Base-by-base conservation (phyloP, 2,113 vertebrate genomes). In the Sclerurus mexicanus region DNA sequence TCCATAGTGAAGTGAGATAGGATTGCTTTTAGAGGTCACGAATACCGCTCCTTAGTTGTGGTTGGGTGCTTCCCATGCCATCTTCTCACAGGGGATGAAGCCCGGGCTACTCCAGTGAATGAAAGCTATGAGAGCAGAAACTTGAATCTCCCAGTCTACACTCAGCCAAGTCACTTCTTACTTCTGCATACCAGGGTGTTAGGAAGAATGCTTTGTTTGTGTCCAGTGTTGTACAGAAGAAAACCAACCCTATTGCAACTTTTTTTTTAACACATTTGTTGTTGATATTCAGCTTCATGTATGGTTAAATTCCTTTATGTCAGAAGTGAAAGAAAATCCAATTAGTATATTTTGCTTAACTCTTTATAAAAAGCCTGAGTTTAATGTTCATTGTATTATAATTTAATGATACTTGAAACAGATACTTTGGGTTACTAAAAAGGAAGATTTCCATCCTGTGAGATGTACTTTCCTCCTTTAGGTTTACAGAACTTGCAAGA, bases 21-120 rank as follows among this genome's bases (percentile, higher is more conserved):
- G 23, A n/a, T 64, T 92, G 66, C 25, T 87, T 59, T 77, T 30
- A 75, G 39, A 75, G 37, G 37, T 74, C 3, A 1, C 37, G 13
- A 78, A 27, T 56, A 6, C 39, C 23, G 16, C 40, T 84, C 10
- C 44, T 75, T 68, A 46, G 11, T 8, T 68, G 74, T 46, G 49
- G 6, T 39, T 50, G 53, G 23, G 14, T 85, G 46, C 37, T 31
- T 58, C 39, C 33, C 1, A 1, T 82, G 39, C n/a, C 3, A 3
- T 50, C 49, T 79, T 85, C 35, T 40, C 4, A 1, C 15, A 25
- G 44, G 19, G 30, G 28, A 8, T 2, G 7, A 64, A 85, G 62
- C 44, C 31, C 1, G 4, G 76, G 30, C 63, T 87, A 5, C 55
- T 47, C 13, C 6, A 6, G 35, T 0, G 0, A 53, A 20, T 44